Conservation (phyloP, 1,140 invertebrate genomes). For the Zaprionus vittiger region DNA sequence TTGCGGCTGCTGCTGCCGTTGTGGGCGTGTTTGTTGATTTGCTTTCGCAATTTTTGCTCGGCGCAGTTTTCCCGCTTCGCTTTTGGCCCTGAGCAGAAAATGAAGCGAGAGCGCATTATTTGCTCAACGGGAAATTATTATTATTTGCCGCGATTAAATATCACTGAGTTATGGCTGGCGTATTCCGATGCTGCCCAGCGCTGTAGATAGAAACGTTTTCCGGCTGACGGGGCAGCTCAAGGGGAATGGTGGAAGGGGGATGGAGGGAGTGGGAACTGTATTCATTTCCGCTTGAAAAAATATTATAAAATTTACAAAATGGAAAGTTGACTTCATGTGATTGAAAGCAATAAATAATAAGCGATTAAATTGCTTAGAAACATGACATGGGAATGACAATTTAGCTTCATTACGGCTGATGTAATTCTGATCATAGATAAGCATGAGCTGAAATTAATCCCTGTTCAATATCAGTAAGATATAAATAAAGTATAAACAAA, state of each 20-base stretch:
- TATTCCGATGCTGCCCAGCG: conserved; percentile 30
- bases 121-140: conserved; percentile 76
- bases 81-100: conserved; percentile 39
- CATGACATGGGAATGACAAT: neutral
- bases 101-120: conserved; percentile 47
- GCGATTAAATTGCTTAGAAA: neutral
- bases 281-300: conserved; percentile 15
- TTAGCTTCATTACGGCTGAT: neutral
- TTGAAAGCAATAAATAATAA: conserved; percentile 1
- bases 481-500: neutral
- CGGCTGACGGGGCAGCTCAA: neutral
- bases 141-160: conserved; percentile 72
- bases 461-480: neutral
- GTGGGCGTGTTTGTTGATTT: conserved; percentile 63
- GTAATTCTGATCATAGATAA: neutral
- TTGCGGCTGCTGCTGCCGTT: conserved; percentile 14
- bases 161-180: conserved; percentile 65
- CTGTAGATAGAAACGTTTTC: conserved; percentile 28
- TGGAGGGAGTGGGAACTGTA: neutral
- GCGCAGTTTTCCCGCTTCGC: conserved; percentile 5
- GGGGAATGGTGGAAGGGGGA: neutral
- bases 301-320: neutral
- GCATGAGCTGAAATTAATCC: neutral
- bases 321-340: neutral
- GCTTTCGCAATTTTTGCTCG: conserved; percentile 36